Percentiles rank a stretch among this genome's conserved stretches.
Evolutionary conservation across 1,140 invertebrate genomes (phyloP).

Genomic region (Apis dorsata): DNA sequence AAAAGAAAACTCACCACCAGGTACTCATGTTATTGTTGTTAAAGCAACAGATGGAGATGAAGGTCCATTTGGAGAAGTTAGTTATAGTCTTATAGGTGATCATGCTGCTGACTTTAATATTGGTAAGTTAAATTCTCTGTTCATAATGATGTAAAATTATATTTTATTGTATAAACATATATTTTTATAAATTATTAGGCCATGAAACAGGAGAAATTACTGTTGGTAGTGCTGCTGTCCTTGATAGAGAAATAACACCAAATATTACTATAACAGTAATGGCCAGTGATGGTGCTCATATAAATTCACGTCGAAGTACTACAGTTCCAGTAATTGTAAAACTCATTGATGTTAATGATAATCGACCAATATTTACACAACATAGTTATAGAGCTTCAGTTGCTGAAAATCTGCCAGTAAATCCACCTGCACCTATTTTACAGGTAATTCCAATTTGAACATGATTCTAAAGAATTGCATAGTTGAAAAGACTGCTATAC

Average conservation of each 20-base stretch:
- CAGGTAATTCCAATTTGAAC: slow-evolving; percentile 79
- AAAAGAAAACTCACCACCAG: slow-evolving; percentile 87
- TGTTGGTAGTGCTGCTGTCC: slow-evolving; percentile 85
- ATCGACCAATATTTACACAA: slow-evolving; percentile 88
- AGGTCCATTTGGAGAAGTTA: slow-evolving; percentile 86
- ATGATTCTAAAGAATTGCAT: not conserved
- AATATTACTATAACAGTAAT: slow-evolving; percentile 89
- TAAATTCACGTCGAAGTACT: slow-evolving; percentile 84
- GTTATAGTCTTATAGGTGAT: slow-evolving; percentile 88
- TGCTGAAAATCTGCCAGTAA: slow-evolving; percentile 89
- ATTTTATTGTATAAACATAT: slow-evolving; percentile 5
- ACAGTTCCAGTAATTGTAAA: slow-evolving; percentile 90
- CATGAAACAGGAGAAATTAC: slow-evolving; percentile 88
- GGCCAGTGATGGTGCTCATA: slow-evolving; percentile 89
- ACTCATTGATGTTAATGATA: slow-evolving; percentile 91
- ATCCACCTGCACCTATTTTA: slow-evolving; percentile 88
- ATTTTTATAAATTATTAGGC: slow-evolving; percentile 57
- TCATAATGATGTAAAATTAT: not conserved
- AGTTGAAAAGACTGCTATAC: not conserved
- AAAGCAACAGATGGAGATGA: slow-evolving; percentile 88
- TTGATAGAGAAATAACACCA: slow-evolving; percentile 89
- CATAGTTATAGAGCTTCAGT: slow-evolving; percentile 88
- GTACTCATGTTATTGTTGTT: slow-evolving; percentile 86
- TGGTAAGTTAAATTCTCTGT: slow-evolving; percentile 70
- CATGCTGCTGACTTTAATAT: slow-evolving; percentile 86